Evolutionary conservation across 2,797 vertebrate species (phyloP).

Genomic region (Coreius guichenoti): DNA sequence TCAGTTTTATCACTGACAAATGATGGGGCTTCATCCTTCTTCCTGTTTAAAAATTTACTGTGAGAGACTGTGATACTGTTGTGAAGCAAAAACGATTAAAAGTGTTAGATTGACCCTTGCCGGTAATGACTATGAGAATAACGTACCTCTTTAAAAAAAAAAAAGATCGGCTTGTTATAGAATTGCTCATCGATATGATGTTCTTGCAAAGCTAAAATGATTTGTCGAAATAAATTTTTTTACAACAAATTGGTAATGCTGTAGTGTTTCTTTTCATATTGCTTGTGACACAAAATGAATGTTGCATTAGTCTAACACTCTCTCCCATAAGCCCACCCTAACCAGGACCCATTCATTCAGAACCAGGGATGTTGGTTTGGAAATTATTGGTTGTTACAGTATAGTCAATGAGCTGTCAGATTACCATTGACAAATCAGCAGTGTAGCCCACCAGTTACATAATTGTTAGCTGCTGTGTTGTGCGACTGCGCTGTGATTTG

Average conservation of each 20-base stretch:
- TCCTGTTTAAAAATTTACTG: conserved; percentile 64
- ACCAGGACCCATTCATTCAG: conserved; percentile 56
- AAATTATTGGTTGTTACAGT: conserved; percentile 74
- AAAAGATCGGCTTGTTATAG: conserved; percentile 63
- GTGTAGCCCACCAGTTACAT: conserved; percentile 68
- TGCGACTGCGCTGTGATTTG: conserved; percentile 59
- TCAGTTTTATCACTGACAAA: conserved; percentile 53
- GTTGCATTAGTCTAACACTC: not conserved
- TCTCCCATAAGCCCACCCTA: conserved; percentile 27
- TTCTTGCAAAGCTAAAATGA: conserved; percentile 70
- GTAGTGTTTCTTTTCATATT: conserved; percentile 16
- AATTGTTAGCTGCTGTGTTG: conserved; percentile 67
- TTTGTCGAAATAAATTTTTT: conserved; percentile 76
- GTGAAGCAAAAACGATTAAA: conserved; percentile 61
- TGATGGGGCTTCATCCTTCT: conserved; percentile 53
- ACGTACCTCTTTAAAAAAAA: conserved; percentile 50
- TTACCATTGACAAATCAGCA: conserved; percentile 72
- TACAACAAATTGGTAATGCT: conserved; percentile 58
- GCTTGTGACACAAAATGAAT: not conserved
- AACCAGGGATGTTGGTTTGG: conserved; percentile 69
- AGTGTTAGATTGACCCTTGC: conserved; percentile 55
- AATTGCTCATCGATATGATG: conserved; percentile 54
- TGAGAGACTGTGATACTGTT: conserved; percentile 69
- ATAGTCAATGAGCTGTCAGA: conserved; percentile 71
- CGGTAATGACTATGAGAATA: conserved; percentile 59